phyloP scores from a whole-genome alignment of 2,113 vertebrate genomes.

The Sphyrna mokarran region DNA sequence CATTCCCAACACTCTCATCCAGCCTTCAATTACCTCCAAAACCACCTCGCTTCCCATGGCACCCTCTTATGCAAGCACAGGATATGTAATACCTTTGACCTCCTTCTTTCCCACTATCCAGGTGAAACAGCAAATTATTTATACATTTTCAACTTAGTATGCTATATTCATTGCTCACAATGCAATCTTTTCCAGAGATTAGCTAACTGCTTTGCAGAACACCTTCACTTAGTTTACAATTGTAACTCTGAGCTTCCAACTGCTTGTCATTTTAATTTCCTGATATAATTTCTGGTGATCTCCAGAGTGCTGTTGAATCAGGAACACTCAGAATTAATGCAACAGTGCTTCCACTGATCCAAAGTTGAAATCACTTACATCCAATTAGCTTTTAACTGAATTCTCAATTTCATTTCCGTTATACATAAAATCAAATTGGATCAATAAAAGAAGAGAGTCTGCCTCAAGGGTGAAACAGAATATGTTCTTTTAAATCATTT shows the following conservation, averaged over 20 bases:
- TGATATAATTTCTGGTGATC: background rate
- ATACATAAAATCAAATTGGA: background rate
- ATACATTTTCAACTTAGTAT: background rate
- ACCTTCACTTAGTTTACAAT: background rate
- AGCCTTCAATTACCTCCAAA: too few relatives aligned
- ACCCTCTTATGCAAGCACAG: too few relatives aligned
- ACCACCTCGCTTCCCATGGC: too few relatives aligned
- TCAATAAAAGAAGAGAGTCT: background rate
- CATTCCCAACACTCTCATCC: too few relatives aligned
- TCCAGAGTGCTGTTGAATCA: background rate
- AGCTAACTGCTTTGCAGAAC: background rate
- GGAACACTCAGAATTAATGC: background rate
- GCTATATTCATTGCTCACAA: background rate
- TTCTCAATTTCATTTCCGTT: background rate
- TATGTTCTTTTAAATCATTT: background rate
- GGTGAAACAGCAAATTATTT: background rate
- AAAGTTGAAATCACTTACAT: background rate
- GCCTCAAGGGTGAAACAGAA: background rate
- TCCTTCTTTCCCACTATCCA: too few relatives aligned
- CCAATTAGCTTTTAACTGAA: background rate
- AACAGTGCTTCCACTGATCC: background rate
- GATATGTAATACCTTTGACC: too few relatives aligned
- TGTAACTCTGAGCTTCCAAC: background rate
- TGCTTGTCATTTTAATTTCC: background rate
- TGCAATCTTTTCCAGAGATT: background rate